phyloP scores from a whole-genome alignment of 2,888 invertebrate species.

The Hofmannophila pseudospretella region DNA sequence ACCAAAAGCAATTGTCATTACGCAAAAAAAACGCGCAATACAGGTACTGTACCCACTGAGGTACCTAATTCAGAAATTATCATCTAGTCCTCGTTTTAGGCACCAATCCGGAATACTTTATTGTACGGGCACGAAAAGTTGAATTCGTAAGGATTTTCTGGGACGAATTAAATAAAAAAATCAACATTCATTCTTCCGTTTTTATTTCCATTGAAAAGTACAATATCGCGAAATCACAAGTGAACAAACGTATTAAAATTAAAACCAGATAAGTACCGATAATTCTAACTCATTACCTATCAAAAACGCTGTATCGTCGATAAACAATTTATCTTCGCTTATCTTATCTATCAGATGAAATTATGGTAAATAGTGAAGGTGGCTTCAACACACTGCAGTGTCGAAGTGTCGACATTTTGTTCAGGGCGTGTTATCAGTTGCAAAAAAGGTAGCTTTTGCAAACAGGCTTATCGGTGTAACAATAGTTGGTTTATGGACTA shows the following conservation, averaged over 20 bases:
- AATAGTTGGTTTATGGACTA: conserved; percentile 14
- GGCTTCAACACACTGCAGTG: conserved; percentile 37
- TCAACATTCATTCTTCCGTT: too few relatives aligned
- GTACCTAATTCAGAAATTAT: too few relatives aligned
- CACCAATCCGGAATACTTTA: too few relatives aligned
- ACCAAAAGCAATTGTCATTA: too few relatives aligned
- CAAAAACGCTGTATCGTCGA: conserved; percentile 28
- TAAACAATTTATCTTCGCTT: conserved; percentile 21
- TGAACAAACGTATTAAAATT: too few relatives aligned
- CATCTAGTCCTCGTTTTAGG: too few relatives aligned
- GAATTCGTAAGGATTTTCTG: too few relatives aligned
- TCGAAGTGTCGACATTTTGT: conserved; percentile 23
- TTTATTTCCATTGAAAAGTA: conserved; percentile 13
- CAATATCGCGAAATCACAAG: conserved; percentile 34
- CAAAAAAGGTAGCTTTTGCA: conserved; percentile 34
- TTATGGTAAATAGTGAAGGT: conserved; percentile 51
- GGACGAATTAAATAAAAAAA: too few relatives aligned
- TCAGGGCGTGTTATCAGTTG: conserved; percentile 34
- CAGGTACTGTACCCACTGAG: too few relatives aligned
- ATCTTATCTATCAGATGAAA: conserved; percentile 54
- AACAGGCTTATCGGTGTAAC: conserved; percentile 33
- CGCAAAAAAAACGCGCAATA: too few relatives aligned
- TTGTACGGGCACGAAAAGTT: too few relatives aligned
- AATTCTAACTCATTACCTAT: conserved; percentile 36
- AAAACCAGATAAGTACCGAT: conserved; percentile 29